Conservation (phyloP, 1,140 invertebrate genomes). For the Drosophila kikkawai region DNA sequence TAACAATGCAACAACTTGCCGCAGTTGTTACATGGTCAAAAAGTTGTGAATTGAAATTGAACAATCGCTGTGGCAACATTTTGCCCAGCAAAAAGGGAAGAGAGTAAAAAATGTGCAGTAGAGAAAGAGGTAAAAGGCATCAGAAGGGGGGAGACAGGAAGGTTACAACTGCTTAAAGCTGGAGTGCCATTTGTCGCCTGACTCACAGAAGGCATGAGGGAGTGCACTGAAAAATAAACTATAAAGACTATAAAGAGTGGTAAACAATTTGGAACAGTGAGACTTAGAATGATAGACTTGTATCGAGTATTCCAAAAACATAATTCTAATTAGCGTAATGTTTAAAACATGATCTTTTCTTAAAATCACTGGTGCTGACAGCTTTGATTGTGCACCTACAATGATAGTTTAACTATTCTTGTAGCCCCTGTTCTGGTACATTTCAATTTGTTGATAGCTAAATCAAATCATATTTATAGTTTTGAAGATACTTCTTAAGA, state of each 20-base stretch:
- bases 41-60: conserved; percentile 77
- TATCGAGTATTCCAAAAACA: too few relatives aligned
- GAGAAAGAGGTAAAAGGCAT: conserved; percentile 4
- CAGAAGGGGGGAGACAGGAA: not conserved
- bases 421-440: too few relatives aligned
- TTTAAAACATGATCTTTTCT: too few relatives aligned
- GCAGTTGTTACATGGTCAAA: conserved; percentile 68
- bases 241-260: not conserved
- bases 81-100: conserved; percentile 6
- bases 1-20: conserved; percentile 76
- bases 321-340: too few relatives aligned
- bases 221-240: conserved; percentile 9
- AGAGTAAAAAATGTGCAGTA: not conserved
- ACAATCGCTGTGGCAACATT: conserved; percentile 47
- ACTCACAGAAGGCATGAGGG: not conserved
- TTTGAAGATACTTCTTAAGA: not conserved
- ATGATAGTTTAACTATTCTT: too few relatives aligned
- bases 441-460: too few relatives aligned
- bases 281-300: not conserved
- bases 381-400: too few relatives aligned
- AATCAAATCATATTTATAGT: too few relatives aligned
- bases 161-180: conserved; percentile 25
- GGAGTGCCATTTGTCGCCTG: conserved; percentile 36
- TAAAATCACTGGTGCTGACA: too few relatives aligned
- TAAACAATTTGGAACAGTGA: not conserved